phyloP scores from a whole-genome alignment of 2,113 vertebrate species.

The Sylvietta virens region DNA sequence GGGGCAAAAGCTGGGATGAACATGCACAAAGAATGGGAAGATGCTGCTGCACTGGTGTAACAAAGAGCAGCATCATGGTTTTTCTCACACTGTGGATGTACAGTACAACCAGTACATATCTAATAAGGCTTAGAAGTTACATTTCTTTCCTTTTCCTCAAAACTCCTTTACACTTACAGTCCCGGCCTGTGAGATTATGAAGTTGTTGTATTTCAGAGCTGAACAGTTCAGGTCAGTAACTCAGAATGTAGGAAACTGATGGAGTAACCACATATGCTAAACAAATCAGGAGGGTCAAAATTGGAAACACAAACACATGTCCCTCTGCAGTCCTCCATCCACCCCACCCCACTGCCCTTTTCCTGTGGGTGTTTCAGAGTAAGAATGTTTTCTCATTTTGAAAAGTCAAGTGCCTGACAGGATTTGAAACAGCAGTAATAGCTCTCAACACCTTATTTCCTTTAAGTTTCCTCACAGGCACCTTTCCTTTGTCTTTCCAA shows the following conservation, averaged over 20 bases:
- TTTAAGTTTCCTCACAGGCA: neutral
- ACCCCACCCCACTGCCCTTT: neutral
- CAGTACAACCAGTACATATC: neutral
- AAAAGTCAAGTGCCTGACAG: neutral
- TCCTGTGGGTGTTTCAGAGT: neutral
- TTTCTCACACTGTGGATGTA: rapidly evolving
- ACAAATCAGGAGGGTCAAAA: neutral
- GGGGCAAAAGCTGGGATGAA: neutral
- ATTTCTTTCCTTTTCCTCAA: neutral
- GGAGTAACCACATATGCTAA: neutral
- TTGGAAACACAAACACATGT: neutral
- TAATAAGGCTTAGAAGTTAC: neutral
- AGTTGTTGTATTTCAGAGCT: neutral
- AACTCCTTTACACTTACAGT: neutral
- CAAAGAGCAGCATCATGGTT: neutral
- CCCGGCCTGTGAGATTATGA: neutral
- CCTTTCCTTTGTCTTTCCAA: neutral
- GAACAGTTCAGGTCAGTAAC: neutral
- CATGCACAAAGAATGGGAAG: neutral
- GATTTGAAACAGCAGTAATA: neutral
- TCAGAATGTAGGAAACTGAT: neutral
- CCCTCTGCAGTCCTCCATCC: neutral
- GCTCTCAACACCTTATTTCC: neutral
- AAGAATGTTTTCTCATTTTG: neutral
- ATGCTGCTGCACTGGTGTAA: neutral